Evolutionary conservation across 2,888 invertebrate species (phyloP).

Genomic region (Nineta flava): DNA sequence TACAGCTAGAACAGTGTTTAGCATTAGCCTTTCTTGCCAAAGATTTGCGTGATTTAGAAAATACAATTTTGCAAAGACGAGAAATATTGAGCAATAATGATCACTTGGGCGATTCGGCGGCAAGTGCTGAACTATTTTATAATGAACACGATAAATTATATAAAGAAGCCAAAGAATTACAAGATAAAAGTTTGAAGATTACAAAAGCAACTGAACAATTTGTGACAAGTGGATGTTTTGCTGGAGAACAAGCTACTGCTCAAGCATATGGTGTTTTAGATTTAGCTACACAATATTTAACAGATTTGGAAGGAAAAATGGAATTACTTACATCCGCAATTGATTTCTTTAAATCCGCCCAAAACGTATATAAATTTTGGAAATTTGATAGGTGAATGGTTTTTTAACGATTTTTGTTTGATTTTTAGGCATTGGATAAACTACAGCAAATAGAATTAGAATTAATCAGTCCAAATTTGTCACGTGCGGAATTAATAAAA

Average conservation of each 20-base stretch:
- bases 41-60: slow-evolving; percentile 50
- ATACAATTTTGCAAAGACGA: slow-evolving; percentile 36
- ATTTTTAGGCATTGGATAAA: slow-evolving; percentile 45
- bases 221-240: slow-evolving; percentile 50
- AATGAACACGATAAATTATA: slow-evolving; percentile 52
- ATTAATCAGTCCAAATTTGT: slow-evolving; percentile 30
- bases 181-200: slow-evolving; percentile 59
- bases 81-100: slow-evolving; percentile 38
- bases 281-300: slow-evolving; percentile 50
- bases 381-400: neutral
- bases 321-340: slow-evolving; percentile 47
- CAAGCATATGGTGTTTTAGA: slow-evolving; percentile 50
- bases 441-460: slow-evolving; percentile 61
- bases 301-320: slow-evolving; percentile 53
- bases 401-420: neutral
- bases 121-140: slow-evolving; percentile 48
- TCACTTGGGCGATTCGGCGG: slow-evolving; percentile 54
- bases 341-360: slow-evolving; percentile 52
- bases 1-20: slow-evolving; percentile 61
- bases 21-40: slow-evolving; percentile 55
- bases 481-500: slow-evolving; percentile 46
- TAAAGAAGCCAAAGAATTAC: slow-evolving; percentile 52
- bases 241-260: slow-evolving; percentile 47
- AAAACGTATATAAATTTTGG: slow-evolving; percentile 35
- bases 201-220: slow-evolving; percentile 64